These are phyloP conservation scores for Polyommatus iphigenia DNA, from an alignment of 2,888 invertebrate species.

Conservation along the genomic window DNA sequence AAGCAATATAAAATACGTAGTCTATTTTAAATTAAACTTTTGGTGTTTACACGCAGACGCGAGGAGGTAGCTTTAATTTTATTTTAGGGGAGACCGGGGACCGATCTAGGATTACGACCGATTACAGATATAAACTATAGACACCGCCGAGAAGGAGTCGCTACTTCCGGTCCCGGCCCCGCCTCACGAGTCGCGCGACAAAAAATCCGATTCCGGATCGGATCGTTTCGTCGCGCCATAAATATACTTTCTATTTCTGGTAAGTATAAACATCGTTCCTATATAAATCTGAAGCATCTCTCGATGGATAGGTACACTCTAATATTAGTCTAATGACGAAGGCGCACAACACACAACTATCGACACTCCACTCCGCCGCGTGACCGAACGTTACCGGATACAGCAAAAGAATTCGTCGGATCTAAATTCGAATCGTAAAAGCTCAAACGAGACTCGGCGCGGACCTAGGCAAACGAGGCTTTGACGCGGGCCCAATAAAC, in stretches of 20 bases:
- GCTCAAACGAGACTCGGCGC: background rate
- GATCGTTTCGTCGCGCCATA: background rate
- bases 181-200: background rate
- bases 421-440: conserved; percentile 15
- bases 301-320: conserved; percentile 10
- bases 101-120: background rate
- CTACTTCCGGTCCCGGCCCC: background rate
- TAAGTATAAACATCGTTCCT: conserved; percentile 8
- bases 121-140: background rate
- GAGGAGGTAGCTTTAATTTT: conserved; percentile 48
- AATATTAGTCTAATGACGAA: conserved; percentile 15
- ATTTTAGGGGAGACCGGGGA: conserved; percentile 31
- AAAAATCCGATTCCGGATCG: background rate
- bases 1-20: conserved; percentile 42
- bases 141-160: background rate
- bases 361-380: background rate
- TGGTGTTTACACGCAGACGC: conserved; percentile 47
- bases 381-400: background rate
- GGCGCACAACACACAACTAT: conserved; percentile 26
- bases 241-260: conserved; percentile 1
- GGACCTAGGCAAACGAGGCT: conserved; percentile 4
- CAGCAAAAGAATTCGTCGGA: conserved; percentile 15
- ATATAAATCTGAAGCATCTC: conserved; percentile 22
- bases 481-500: background rate
- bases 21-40: conserved; percentile 46